Base-by-base conservation (phyloP, 1,140 invertebrate genomes). In the Rhagoletis zephyria region DNA sequence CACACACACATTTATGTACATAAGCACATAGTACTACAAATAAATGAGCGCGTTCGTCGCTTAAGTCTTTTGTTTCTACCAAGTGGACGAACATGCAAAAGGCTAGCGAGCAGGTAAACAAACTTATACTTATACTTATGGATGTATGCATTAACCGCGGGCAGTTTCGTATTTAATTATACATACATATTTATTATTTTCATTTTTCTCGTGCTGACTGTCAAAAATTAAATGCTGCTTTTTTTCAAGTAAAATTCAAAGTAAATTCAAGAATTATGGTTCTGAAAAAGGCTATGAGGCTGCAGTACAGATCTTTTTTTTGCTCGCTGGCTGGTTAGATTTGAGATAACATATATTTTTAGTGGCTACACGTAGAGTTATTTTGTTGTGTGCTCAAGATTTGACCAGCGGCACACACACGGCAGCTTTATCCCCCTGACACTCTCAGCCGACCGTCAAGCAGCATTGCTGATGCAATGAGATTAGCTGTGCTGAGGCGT, bases 11-110 rank as follows among this genome's bases (percentile, higher is more conserved):
- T 2, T 1, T 10, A 56, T 56, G 2, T 10, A 56, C 10, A 56
- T 10, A 56, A 1, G 2, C 51, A 85, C 48, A 56, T 85, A 45
- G 56, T 42, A 64, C 5, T 42, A 87, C 14, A 81, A 77, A 81
- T 19, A 51, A 56, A 19, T 40, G 30, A n/a, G 74, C 74, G 74
- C 56, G 85, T 86, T 86, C 60, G 85, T 86, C 60, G 85, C 85
- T 86, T 65, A 65, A 86, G 85, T 86, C 85, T 86, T 86, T 86
- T 65, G 60, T 81, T 81, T 81, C 48, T 56, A 81, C 16, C 48
- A 56, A 81, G 56, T 81, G 74, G 6, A 9, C 48, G 45, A 81
- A 81, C 48, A 63, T 16, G 7, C 61, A 63, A 12, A 14, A 63
- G 61, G 61, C 61, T 56, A 81, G 45, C 48, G 14, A 14, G n/a